These are phyloP conservation scores for Aspiorhynchus laticeps DNA, from an alignment of 2,113 vertebrate genomes.

Conservation along the genomic window DNA sequence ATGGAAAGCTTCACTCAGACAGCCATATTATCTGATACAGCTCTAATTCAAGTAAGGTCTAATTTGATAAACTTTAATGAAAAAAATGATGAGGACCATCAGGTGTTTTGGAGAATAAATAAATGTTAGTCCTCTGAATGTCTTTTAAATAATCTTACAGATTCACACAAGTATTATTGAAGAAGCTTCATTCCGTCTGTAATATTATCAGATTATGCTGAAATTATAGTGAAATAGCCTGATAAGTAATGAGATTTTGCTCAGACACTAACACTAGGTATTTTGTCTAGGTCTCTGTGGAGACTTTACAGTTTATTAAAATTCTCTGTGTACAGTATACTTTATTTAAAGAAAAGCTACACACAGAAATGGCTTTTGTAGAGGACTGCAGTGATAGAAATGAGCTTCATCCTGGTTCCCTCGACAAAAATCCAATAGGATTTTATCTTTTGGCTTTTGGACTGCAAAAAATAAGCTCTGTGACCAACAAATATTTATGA, in stretches of 20 bases:
- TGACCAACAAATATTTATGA: too few species aligned
- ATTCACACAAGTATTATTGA: not conserved
- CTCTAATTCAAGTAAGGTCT: not conserved
- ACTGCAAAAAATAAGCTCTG: too few species aligned
- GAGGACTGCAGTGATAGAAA: too few species aligned
- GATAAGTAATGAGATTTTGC: not conserved
- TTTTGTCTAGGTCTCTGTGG: not conserved
- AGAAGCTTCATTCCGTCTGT: not conserved
- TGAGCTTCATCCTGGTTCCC: too few species aligned
- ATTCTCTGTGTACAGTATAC: not conserved
- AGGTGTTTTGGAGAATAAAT: not conserved
- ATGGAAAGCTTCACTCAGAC: slow-evolving; percentile 11
- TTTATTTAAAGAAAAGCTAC: not conserved
- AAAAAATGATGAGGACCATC: not conserved
- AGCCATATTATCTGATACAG: slow-evolving; percentile 23
- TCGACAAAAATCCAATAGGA: too few species aligned
- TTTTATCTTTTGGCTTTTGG: too few species aligned
- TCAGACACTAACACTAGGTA: not conserved
- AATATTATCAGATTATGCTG: not conserved
- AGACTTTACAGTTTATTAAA: not conserved
- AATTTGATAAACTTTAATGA: not conserved
- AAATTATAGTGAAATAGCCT: not conserved
- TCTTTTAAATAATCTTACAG: not conserved
- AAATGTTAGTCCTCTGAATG: not conserved
- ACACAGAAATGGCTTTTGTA: not conserved